Conservation (phyloP, 2,797 vertebrate species). For the Distichodus sexfasciatus region DNA sequence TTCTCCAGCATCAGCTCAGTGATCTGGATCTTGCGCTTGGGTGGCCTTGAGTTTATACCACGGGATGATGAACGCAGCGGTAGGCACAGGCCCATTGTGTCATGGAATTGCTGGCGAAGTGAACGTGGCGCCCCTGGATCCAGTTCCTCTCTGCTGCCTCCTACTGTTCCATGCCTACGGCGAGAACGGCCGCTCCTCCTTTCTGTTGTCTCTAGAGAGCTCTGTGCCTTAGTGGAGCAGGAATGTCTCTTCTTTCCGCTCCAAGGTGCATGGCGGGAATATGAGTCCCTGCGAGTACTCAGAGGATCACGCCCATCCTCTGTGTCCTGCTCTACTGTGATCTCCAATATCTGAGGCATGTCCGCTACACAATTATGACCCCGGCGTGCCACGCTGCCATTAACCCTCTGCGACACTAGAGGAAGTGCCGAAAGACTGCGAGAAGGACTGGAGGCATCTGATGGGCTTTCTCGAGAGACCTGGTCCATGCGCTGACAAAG, state of each 20-base stretch:
- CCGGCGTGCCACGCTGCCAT: slow-evolving; percentile 23
- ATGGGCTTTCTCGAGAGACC: slow-evolving; percentile 66
- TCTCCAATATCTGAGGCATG: slow-evolving; percentile 93
- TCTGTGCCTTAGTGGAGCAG: slow-evolving; percentile 95
- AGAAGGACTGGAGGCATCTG: slow-evolving; percentile 73
- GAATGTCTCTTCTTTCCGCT: slow-evolving; percentile 98
- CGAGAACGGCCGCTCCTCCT: slow-evolving; percentile 79
- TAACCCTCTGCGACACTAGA: slow-evolving; percentile 50
- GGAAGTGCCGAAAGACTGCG: slow-evolving; percentile 62
- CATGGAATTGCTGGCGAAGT: slow-evolving; percentile 88
- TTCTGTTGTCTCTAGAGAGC: slow-evolving; percentile 86
- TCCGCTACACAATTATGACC: slow-evolving; percentile 91
- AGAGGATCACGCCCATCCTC: slow-evolving; percentile 72
- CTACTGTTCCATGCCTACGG: slow-evolving; percentile 67
- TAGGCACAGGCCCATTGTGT: slow-evolving; percentile 91
- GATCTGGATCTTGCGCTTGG: slow-evolving; percentile 95
- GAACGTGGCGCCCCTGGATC: slow-evolving; percentile 78
- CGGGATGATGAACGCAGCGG: slow-evolving; percentile 86
- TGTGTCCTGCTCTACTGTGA: slow-evolving; percentile 90
- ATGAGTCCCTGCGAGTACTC: slow-evolving; percentile 88
- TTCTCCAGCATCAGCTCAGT: slow-evolving; percentile 98
- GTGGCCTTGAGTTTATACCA: slow-evolving; percentile 67
- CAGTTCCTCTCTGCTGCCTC: slow-evolving; percentile 83
- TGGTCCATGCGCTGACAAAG: slow-evolving; percentile 76
- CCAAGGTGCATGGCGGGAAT: slow-evolving; percentile 94